Evolutionary conservation across 2,113 vertebrate species (phyloP), one percentile per base, ranked within the genome.

Genomic region (Phycodurus eques): DNA sequence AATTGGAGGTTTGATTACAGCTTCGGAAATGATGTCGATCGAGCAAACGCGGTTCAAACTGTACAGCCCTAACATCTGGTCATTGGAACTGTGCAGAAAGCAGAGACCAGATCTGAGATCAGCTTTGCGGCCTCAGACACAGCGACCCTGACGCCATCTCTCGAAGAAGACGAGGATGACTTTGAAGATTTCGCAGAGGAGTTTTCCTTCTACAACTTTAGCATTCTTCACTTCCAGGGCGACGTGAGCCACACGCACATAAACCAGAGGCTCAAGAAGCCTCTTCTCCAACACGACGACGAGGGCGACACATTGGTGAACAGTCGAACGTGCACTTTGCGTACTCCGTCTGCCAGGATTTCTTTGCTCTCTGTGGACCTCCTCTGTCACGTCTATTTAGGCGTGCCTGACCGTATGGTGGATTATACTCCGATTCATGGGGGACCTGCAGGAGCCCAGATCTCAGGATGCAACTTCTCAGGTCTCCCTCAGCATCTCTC

Each of bases 351-450:
- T 53, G 15, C n/a, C 12, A 47, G 49, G 27, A 22, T 53, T 47
- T 76, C 35, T 27, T 0, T 67, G 43, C 20, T 64, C 67, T n/a
- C 0, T 61, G 15, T 22, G 62, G 11, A 65, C 63, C 22, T 65
- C 20, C 7, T 19, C 63, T 71, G 51, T 57, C 20, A 0, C 44
- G 64, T 15, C n/a, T 0, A 54, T 56, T 27, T 78, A 99, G 97
- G 94, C 94, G 0, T 95, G 95, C 70, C 83, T 95, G 46, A 92
- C 92, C 0, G 84, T 97, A 5, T 98, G 94, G 92, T 93, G 88
- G 84, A 90, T 95, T 74, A 96, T 98, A 75, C 79, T 98, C 83
- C 93, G 96, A 61, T 99, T 95, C 89, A 99, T 98, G 98, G 96
- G 92, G 1, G 98, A 99, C 81, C 77, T 96, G 12, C 94, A 94